A percentile compares a stretch with the other conserved stretches of the same genome.
Conservation (phyloP, 2,113 vertebrate genomes). For the Pseudonaja textilis region DNA sequence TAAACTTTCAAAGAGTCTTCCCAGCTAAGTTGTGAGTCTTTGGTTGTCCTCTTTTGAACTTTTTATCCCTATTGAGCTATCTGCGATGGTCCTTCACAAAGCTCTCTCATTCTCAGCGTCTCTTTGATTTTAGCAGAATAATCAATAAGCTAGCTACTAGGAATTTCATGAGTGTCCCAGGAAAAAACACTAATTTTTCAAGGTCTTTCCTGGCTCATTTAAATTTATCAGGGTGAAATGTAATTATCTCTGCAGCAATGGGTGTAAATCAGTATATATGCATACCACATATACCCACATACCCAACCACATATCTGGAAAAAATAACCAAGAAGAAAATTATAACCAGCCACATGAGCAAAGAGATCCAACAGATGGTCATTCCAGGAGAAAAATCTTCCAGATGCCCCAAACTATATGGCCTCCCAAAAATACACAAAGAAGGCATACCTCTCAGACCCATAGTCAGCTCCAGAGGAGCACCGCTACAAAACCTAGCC, state of each 20-base stretch:
- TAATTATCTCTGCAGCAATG: constrained; percentile 67
- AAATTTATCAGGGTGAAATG: constrained; percentile 63
- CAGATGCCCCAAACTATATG: too few species aligned
- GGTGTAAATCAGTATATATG: constrained; percentile 15
- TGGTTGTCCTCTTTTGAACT: constrained; percentile 1
- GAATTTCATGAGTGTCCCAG: constrained; percentile 40
- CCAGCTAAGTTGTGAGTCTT: background rate
- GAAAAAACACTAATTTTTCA: constrained; percentile 57
- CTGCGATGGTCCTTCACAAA: background rate
- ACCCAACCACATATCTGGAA: too few species aligned
- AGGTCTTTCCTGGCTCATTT: constrained; percentile 57
- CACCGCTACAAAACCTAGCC: too few species aligned
- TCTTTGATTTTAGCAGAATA: constrained; percentile 33
- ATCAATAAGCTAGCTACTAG: constrained; percentile 45
- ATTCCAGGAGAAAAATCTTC: too few species aligned
- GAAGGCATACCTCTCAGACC: too few species aligned
- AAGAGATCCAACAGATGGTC: too few species aligned
- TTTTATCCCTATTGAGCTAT: background rate
- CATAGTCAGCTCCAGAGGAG: too few species aligned
- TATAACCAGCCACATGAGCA: too few species aligned
- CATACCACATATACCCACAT: too few species aligned
- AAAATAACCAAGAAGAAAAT: too few species aligned
- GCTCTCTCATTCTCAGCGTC: constrained; percentile 22
- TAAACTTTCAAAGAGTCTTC: background rate
- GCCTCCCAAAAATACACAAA: too few species aligned